phyloP scores from a whole-genome alignment of 53 echinoderm and acorn worm genomes.

The Stichopus horrens region DNA sequence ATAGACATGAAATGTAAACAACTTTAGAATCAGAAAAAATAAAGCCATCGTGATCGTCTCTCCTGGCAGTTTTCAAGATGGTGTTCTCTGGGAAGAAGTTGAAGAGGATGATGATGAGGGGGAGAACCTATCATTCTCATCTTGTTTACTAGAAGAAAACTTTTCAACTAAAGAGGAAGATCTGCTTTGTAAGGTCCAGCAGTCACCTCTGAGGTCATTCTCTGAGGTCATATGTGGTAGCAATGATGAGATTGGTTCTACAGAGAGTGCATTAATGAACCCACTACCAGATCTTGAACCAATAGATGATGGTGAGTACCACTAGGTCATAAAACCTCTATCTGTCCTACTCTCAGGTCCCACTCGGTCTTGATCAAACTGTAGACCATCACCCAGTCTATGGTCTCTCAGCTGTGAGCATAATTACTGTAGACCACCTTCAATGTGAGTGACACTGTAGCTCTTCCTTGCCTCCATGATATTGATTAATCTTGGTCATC shows the following conservation, averaged over 20 bases:
- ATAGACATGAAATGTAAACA: neutral
- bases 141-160: neutral
- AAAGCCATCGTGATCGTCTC: neutral
- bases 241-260: neutral
- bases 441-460: neutral
- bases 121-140: neutral
- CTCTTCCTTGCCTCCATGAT: too few species aligned
- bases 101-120: neutral
- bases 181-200: neutral
- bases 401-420: neutral
- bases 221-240: neutral
- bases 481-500: too few species aligned
- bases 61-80: neutral
- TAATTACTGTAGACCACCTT: neutral
- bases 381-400: neutral
- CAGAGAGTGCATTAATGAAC: neutral
- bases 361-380: neutral
- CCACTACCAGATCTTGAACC: constrained; percentile 2
- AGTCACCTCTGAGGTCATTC: neutral
- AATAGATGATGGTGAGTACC: neutral
- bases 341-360: neutral
- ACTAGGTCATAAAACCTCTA: neutral
- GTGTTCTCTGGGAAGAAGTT: neutral
- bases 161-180: neutral
- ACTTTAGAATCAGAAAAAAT: neutral